These are phyloP conservation scores for Drosophila imparisetae DNA, from an alignment of 2,888 invertebrate genomes.

Conservation along the genomic window DNA sequence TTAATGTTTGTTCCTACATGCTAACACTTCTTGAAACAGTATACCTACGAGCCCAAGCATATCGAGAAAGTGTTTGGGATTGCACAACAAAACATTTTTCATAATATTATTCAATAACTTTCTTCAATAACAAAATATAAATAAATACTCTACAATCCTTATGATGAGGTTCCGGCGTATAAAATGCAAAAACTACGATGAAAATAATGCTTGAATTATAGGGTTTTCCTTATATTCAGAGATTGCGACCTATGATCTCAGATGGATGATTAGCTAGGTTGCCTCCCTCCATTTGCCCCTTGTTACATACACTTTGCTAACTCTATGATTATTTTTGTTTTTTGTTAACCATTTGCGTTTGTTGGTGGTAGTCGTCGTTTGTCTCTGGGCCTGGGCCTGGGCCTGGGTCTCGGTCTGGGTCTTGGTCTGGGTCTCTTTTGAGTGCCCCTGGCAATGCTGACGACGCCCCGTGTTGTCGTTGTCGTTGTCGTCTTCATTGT, in stretches of 20 bases:
- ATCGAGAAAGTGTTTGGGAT: too few relatives aligned
- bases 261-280: background rate
- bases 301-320: slow-evolving; percentile 1
- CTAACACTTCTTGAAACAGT: background rate
- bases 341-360: slow-evolving; percentile 2
- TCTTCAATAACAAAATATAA: background rate
- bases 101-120: background rate
- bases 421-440: slow-evolving; percentile 33
- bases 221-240: background rate
- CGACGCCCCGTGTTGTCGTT: slow-evolving; percentile 50
- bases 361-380: slow-evolving; percentile 10
- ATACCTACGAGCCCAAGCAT: too few relatives aligned
- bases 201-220: background rate
- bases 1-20: background rate
- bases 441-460: slow-evolving; percentile 63
- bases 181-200: background rate
- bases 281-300: background rate
- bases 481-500: slow-evolving; percentile 31
- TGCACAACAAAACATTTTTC: background rate
- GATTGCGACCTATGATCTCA: slow-evolving; percentile 2
- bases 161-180: background rate
- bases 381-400: slow-evolving; percentile 13
- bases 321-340: slow-evolving; percentile 1
- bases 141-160: background rate
- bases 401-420: slow-evolving; percentile 30